Evolutionary conservation across 1,140 invertebrate genomes (phyloP).

Genomic region (Tetramorium parvispinum): DNA sequence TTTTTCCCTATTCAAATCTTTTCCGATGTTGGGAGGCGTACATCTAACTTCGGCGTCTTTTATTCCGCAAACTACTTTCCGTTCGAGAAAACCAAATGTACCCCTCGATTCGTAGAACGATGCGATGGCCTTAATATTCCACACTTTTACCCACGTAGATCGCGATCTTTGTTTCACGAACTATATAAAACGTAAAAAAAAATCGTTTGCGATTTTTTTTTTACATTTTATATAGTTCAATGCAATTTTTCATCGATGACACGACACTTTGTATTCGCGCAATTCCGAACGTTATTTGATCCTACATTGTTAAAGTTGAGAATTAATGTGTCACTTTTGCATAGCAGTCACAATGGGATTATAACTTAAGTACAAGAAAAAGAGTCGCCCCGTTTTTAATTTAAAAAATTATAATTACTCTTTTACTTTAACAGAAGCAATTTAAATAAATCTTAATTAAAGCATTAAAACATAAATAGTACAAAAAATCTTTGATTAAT

Average conservation of each 20-base stretch:
- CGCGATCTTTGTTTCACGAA: constrained; percentile 14
- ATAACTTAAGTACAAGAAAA: neutral
- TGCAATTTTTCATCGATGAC: neutral
- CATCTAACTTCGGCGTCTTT: neutral
- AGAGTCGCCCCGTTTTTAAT: neutral
- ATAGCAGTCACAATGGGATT: neutral
- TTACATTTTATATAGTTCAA: neutral
- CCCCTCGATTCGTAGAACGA: constrained; percentile 10
- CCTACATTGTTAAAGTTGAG: neutral
- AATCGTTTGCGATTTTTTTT: too few relatives aligned
- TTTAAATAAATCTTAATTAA: constrained; percentile 1
- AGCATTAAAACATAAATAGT: neutral
- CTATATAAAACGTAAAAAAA: too few relatives aligned
- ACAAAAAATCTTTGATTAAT: neutral
- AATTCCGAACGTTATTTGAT: neutral
- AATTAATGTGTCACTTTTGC: neutral
- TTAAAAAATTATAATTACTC: neutral
- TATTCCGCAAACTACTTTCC: constrained; percentile 38
- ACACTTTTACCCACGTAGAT: neutral
- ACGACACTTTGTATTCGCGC: neutral
- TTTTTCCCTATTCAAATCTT: neutral
- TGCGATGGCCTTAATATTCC: constrained; percentile 42
- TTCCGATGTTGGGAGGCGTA: neutral
- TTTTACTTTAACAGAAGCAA: neutral
- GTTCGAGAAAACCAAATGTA: constrained; percentile 46